Conservation (phyloP, 2,797 vertebrate species). For the Gymnocypris eckloni region DNA sequence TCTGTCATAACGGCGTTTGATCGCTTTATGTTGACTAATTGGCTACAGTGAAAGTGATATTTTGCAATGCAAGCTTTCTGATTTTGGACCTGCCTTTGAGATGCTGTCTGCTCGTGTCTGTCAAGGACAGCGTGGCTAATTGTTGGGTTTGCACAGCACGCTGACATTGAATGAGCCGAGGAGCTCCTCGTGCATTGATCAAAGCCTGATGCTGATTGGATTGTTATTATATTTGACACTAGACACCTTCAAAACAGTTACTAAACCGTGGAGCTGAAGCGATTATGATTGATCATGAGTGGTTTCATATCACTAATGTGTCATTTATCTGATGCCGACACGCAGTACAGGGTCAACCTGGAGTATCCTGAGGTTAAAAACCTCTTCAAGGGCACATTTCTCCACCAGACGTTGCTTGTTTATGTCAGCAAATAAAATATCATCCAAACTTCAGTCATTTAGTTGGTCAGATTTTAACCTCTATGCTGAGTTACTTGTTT, state of each 20-base stretch:
- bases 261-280: neutral
- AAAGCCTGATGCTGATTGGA: conserved; percentile 20
- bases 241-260: conserved; percentile 8
- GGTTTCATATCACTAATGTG: conserved; percentile 3
- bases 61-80: conserved; percentile 25
- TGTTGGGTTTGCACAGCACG: neutral
- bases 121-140: conserved; percentile 17
- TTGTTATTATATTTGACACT: neutral
- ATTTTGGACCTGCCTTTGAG: too few species aligned
- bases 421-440: too few species aligned
- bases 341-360: neutral
- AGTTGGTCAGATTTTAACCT: neutral
- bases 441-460: conserved; percentile 14
- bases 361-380: conserved; percentile 1
- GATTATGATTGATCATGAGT: conserved; percentile 6
- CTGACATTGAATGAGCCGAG: conserved; percentile 33
- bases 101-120: too few species aligned
- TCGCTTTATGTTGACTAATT: conserved; percentile 42
- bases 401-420: too few species aligned
- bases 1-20: conserved; percentile 43
- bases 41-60: conserved; percentile 39
- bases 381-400: neutral
- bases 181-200: conserved; percentile 15
- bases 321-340: neutral
- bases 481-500: neutral